These are phyloP conservation scores for Toxotes jaculatrix DNA, from an alignment of 2,113 vertebrate genomes.

Conservation along the genomic window DNA sequence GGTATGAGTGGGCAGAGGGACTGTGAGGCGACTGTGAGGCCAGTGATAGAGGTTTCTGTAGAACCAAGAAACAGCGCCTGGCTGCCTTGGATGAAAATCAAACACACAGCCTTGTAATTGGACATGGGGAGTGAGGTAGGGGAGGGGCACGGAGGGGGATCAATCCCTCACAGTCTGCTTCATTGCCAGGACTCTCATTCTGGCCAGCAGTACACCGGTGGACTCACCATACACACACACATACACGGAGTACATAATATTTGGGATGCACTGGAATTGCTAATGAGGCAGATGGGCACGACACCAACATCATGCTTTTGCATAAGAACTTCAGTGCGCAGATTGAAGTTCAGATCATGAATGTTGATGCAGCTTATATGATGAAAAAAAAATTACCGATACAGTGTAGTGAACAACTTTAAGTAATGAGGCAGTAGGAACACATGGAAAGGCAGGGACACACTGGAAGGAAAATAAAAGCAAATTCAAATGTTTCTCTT, in stretches of 20 bases:
- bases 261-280: constrained; percentile 40
- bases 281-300: constrained; percentile 63
- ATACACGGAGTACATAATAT: not conserved
- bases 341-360: constrained; percentile 51
- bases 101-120: constrained; percentile 58
- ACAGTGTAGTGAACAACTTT: constrained; percentile 11
- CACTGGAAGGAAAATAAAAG: not conserved
- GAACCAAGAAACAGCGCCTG: constrained; percentile 21
- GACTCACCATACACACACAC: constrained; percentile 8
- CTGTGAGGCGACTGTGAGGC: constrained; percentile 35
- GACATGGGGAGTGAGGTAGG: constrained; percentile 18
- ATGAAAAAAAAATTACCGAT: constrained; percentile 41
- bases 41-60: constrained; percentile 42
- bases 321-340: constrained; percentile 50
- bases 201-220: constrained; percentile 24
- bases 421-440: constrained; percentile 42
- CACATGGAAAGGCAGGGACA: not conserved
- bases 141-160: constrained; percentile 31
- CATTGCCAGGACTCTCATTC: constrained; percentile 43
- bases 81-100: constrained; percentile 48
- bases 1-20: constrained; percentile 64
- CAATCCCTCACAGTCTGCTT: constrained; percentile 49
- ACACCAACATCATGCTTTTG: constrained; percentile 22
- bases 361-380: constrained; percentile 33
- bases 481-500: constrained; percentile 7